Percentiles rank a stretch among this genome's conserved stretches.
phyloP scores from a whole-genome alignment of 2,113 vertebrate genomes.

The Mus spicilegus region DNA sequence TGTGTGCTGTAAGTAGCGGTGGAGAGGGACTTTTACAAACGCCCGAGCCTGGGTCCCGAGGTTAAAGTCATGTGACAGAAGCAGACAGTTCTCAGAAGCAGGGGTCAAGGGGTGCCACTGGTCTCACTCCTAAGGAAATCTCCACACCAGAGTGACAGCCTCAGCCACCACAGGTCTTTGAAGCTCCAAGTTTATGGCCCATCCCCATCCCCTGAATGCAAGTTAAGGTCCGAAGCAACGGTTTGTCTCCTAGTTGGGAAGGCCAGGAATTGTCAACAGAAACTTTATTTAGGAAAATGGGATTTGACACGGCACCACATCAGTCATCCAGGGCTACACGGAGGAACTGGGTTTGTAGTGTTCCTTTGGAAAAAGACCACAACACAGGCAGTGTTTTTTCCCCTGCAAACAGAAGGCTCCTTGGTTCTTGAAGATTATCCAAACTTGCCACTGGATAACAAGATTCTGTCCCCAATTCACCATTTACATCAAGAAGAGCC shows the following conservation, averaged over 20 bases:
- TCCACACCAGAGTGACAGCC: background rate
- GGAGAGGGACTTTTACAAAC: background rate
- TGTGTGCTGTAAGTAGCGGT: background rate
- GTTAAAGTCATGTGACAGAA: background rate
- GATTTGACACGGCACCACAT: slow-evolving; percentile 45
- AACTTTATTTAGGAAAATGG: slow-evolving; percentile 73
- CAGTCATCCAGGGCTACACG: slow-evolving; percentile 47
- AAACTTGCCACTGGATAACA: slow-evolving; percentile 57
- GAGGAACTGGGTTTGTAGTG: slow-evolving; percentile 49
- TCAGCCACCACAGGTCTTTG: background rate
- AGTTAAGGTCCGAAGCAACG: slow-evolving; percentile 59
- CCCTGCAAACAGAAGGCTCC: slow-evolving; percentile 64
- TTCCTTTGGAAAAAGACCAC: slow-evolving; percentile 61
- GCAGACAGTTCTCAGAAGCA: background rate
- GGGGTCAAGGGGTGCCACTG: background rate
- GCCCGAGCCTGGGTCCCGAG: background rate
- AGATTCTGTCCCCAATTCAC: slow-evolving; percentile 67
- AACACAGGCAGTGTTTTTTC: slow-evolving; percentile 46
- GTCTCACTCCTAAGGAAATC: background rate
- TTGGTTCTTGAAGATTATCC: slow-evolving; percentile 71
- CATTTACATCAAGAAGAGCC: slow-evolving; percentile 80
- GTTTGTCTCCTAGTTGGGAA: slow-evolving; percentile 36
- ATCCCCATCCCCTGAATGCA: background rate
- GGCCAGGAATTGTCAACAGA: slow-evolving; percentile 11
- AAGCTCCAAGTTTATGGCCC: background rate